phyloP scores from a whole-genome alignment of 2,888 invertebrate genomes.

The Gortyna flavago region DNA sequence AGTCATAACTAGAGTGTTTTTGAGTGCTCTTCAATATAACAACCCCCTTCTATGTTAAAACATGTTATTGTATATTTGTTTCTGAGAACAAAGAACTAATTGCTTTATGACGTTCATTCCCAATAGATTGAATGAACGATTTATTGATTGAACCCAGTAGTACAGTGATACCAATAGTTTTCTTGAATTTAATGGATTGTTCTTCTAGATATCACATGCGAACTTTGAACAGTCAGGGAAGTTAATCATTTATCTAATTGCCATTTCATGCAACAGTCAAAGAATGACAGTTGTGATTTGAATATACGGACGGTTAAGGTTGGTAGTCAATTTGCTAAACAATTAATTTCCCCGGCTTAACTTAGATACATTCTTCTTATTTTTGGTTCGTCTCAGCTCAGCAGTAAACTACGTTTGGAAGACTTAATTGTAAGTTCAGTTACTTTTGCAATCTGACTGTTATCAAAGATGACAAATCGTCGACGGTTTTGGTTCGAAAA shows the following conservation, averaged over 20 bases:
- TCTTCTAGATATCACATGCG: not conserved
- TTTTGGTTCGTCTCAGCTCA: too few species aligned
- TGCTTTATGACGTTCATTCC: slow-evolving; percentile 39
- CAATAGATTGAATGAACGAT: slow-evolving; percentile 6
- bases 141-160: slow-evolving; percentile 13
- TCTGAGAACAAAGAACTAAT: slow-evolving; percentile 43
- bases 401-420: too few species aligned
- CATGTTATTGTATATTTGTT: slow-evolving; percentile 41
- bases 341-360: too few species aligned
- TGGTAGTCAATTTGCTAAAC: too few species aligned
- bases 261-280: too few species aligned
- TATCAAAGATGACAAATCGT: too few species aligned
- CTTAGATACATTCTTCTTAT: too few species aligned
- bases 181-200: not conserved
- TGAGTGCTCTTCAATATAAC: slow-evolving; percentile 16
- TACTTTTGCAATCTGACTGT: too few species aligned
- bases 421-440: too few species aligned
- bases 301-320: too few species aligned
- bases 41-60: slow-evolving; percentile 12
- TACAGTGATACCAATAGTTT: not conserved
- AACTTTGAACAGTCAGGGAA: not conserved
- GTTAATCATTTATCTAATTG: not conserved
- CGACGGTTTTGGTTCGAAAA: too few species aligned
- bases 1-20: not conserved
- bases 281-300: too few species aligned